Percentiles rank a stretch among this genome's conserved stretches.
Conservation (phyloP, 2,113 vertebrate genomes). For the Psephotus haematonotus region DNA sequence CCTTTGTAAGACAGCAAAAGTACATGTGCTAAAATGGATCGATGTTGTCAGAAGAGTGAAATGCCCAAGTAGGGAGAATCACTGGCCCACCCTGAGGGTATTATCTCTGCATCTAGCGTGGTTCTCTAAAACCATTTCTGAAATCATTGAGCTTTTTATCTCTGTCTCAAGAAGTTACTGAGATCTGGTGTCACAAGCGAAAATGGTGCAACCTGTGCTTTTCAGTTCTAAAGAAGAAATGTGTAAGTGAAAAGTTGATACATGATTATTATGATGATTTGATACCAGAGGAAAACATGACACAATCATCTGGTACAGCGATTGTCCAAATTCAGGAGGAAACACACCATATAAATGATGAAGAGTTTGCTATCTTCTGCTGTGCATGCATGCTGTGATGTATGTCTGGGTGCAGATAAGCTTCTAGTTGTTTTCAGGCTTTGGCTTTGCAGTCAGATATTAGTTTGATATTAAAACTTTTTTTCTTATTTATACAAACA, state of each 20-base stretch:
- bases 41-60: too few relatives aligned
- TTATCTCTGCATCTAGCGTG: not conserved
- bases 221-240: not conserved
- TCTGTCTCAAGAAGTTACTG: not conserved
- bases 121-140: not conserved
- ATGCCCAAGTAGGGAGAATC: too few relatives aligned
- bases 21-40: too few relatives aligned
- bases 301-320: not conserved
- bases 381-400: not conserved
- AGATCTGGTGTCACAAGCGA: not conserved
- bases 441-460: not conserved
- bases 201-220: not conserved
- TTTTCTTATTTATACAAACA: not conserved
- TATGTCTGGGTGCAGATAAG: not conserved
- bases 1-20: too few relatives aligned
- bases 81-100: too few relatives aligned
- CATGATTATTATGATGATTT: not conserved
- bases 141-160: not conserved
- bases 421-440: not conserved
- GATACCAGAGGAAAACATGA: not conserved
- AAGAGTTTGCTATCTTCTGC: not conserved
- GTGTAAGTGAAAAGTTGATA: not conserved
- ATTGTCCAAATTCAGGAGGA: not conserved
- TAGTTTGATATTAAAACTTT: not conserved
- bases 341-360: not conserved